Evolutionary conservation across 2,113 vertebrate genomes (phyloP).

Genomic region (Oophaga pumilio): DNA sequence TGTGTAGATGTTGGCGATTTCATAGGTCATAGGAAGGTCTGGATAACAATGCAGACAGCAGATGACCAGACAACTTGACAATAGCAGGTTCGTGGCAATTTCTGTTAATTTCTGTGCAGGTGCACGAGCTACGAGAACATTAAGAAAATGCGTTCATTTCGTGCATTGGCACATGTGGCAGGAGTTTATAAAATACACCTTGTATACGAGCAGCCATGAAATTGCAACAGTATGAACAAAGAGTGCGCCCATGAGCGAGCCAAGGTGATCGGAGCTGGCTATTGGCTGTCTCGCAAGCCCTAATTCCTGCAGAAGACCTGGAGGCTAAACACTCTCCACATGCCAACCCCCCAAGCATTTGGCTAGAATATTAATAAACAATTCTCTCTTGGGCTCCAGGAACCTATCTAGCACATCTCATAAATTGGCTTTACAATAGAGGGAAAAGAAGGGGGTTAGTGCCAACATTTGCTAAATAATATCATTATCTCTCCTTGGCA

Average conservation of each 20-base stretch:
- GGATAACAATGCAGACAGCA: not conserved
- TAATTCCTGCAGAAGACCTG: slow-evolving; percentile 51
- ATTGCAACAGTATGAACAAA: slow-evolving; percentile 25
- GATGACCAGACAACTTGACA: not conserved
- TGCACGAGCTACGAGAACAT: slow-evolving; percentile 8
- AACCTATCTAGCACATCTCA: slow-evolving; percentile 50
- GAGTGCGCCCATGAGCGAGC: not conserved
- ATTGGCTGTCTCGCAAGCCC: slow-evolving; percentile 45
- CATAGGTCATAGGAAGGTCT: not conserved
- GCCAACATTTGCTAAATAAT: slow-evolving; percentile 57
- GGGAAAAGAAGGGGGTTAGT: slow-evolving; percentile 24
- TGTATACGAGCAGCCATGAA: slow-evolving; percentile 31
- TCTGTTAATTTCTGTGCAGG: slow-evolving; percentile 26
- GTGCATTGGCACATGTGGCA: not conserved
- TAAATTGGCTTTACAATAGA: slow-evolving; percentile 56
- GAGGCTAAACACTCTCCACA: slow-evolving; percentile 52
- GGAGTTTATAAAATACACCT: slow-evolving; percentile 17
- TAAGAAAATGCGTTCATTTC: not conserved
- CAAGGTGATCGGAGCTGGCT: slow-evolving; percentile 45
- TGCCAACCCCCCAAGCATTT: slow-evolving; percentile 56
- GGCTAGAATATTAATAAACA: slow-evolving; percentile 57
- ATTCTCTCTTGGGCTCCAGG: slow-evolving; percentile 43
- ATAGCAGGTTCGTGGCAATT: not conserved
- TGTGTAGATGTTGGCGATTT: too few relatives aligned
- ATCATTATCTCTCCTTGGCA: slow-evolving; percentile 56